These are phyloP conservation scores for Cryptus armator DNA, from an alignment of 2,888 invertebrate genomes.

Conservation along the genomic window DNA sequence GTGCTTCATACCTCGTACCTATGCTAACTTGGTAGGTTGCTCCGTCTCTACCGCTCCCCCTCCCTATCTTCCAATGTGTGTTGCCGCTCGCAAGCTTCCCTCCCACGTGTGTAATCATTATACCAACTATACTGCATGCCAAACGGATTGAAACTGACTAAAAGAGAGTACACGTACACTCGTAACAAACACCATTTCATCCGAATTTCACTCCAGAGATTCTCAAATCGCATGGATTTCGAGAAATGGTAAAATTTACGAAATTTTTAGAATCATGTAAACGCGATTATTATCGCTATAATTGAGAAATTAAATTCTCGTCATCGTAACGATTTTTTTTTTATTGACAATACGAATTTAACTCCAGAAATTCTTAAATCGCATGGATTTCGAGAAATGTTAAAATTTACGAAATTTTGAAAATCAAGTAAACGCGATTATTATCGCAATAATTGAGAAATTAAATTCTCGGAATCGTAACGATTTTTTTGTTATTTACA, in stretches of 20 bases:
- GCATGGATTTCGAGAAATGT: background rate
- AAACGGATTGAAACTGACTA: slow-evolving; percentile 68
- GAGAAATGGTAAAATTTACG: background rate
- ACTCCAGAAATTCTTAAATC: background rate
- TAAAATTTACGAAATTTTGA: background rate
- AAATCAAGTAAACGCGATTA: background rate
- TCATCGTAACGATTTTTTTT: no score
- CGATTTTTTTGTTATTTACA: no score
- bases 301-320: background rate
- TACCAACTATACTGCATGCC: slow-evolving; percentile 72
- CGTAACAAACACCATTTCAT: background rate
- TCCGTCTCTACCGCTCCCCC: slow-evolving; percentile 1
- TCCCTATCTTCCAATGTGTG: background rate
- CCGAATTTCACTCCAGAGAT: background rate
- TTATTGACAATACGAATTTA: background rate
- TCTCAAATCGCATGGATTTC: background rate
- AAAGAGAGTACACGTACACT: slow-evolving; percentile 1
- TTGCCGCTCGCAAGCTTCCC: slow-evolving; percentile 60
- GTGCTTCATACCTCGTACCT: slow-evolving; percentile 10
- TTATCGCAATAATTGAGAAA: background rate
- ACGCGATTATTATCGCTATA: background rate
- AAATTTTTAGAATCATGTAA: background rate
- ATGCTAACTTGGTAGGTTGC: background rate
- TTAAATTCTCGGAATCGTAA: background rate
- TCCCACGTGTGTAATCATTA: slow-evolving; percentile 76